Base-by-base conservation (phyloP, 2,797 vertebrate species). In the Lacerta bilineata region DNA sequence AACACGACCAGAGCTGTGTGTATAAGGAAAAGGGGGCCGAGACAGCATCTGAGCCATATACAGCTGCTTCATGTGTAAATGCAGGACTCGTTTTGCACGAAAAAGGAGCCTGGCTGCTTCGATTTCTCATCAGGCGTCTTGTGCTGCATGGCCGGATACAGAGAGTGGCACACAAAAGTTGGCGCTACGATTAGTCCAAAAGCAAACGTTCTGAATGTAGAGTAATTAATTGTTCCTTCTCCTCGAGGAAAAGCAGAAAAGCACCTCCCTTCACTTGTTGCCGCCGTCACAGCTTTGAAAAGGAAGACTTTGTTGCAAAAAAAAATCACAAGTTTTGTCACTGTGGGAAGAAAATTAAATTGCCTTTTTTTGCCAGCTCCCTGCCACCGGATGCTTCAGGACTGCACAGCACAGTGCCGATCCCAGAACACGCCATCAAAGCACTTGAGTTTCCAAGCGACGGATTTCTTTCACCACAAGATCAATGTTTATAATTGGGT, bases 401-500 rank as follows among this genome's bases (percentile, higher is more conserved):
- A 27, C 41, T 27, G 75, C 25, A 25, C 61, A 2, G 20, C 71
- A 33, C 2, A 2, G 1, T 68, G 46, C 59, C 61, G 41, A 69
- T 69, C 55, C 83, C 84, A 61, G 43, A 27, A n/a, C 8, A 39
- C 11, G 72, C 43, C 66, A 5, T 97, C 95, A 97, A 4, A 96
- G 91, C 84, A 97, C 97, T 91, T 98, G 97, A 4, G 98, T 99
- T 91, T 98, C 98, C n/a, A 98, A 97, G 69, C 97, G 97, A 77
- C 98, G 96, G 1, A 98, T 94, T 91, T 98, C 98, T 95, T 98
- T 98, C 88, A 99, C 98, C 87, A 99, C 97, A 50, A 98, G 96
- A 95, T 99, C 98, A 77, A 99, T 98, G 89, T 99, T 99, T 93
- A 99, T 98, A 80, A 99, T 97, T 83, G 98, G 98, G 91, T 97